Percentiles rank a stretch among this genome's conserved stretches.
Evolutionary conservation across 2,797 vertebrate genomes (phyloP).

Genomic region (Rousettus madagascariensis): DNA sequence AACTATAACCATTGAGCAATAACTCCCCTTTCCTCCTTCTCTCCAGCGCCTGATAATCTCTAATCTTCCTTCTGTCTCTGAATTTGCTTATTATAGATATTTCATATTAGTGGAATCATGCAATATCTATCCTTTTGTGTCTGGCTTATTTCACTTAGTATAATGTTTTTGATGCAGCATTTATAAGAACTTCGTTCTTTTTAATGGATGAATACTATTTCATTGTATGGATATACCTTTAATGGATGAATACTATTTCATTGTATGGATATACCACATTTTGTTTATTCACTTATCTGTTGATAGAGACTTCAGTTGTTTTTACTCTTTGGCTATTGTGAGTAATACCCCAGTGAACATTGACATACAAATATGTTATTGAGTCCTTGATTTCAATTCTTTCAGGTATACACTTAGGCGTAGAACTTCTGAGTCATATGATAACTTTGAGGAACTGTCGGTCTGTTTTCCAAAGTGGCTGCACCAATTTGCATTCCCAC

Average conservation of each 20-base stretch:
- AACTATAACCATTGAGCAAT: not conserved
- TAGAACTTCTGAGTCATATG: not conserved
- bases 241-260: not conserved
- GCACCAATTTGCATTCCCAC: not conserved
- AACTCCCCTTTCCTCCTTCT: not conserved
- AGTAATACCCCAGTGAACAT: not conserved
- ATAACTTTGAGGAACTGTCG: not conserved
- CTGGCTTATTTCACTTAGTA: not conserved
- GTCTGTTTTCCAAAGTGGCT: not conserved
- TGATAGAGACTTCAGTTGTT: not conserved
- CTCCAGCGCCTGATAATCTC: not conserved
- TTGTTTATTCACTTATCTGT: not conserved
- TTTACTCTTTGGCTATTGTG: not conserved
- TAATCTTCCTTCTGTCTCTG: not conserved
- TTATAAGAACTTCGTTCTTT: not conserved
- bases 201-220: not conserved
- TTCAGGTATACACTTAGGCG: not conserved
- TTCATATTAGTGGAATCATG: not conserved
- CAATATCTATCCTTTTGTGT: not conserved
- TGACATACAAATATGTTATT: not conserved
- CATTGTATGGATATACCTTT: not conserved
- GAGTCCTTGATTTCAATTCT: not conserved
- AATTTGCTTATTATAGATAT: not conserved
- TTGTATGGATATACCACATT: not conserved
- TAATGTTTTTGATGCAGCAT: not conserved